phyloP scores from a whole-genome alignment of 2,888 invertebrate genomes.

The Brachypalpus laphriformis region DNA sequence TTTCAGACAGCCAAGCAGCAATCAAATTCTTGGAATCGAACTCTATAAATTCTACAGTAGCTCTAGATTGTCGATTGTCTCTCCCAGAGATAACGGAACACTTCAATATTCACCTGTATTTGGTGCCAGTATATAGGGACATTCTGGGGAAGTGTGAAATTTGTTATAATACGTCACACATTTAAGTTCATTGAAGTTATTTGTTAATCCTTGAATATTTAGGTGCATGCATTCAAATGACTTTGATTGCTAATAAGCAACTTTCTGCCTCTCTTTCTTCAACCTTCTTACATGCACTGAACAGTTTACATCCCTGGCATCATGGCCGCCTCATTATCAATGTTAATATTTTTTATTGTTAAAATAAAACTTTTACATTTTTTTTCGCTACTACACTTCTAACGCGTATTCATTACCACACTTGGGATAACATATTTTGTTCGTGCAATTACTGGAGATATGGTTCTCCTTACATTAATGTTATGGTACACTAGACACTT shows the following conservation, averaged over 20 bases:
- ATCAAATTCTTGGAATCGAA: too few species aligned
- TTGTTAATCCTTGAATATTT: conserved; percentile 90
- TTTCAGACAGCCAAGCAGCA: too few species aligned
- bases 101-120: too few species aligned
- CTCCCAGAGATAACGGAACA: too few species aligned
- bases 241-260: neutral
- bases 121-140: too few species aligned
- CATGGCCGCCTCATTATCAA: neutral
- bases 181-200: conserved; percentile 90
- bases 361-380: neutral
- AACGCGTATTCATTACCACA: neutral
- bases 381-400: conserved; percentile 4
- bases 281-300: conserved; percentile 76
- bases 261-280: neutral
- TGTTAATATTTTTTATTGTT: conserved; percentile 12
- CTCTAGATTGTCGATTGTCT: too few species aligned
- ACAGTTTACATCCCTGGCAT: neutral
- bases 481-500: too few species aligned
- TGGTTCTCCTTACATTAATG: too few species aligned
- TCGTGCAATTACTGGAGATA: too few species aligned
- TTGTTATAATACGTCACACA: conserved; percentile 90
- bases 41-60: too few species aligned
- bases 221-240: conserved; percentile 85
- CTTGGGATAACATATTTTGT: too few species aligned
- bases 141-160: too few species aligned